Percentiles rank a stretch among this genome's conserved stretches.
Evolutionary conservation across 2,113 vertebrate species (phyloP).

Genomic region (Varanus komodoensis): DNA sequence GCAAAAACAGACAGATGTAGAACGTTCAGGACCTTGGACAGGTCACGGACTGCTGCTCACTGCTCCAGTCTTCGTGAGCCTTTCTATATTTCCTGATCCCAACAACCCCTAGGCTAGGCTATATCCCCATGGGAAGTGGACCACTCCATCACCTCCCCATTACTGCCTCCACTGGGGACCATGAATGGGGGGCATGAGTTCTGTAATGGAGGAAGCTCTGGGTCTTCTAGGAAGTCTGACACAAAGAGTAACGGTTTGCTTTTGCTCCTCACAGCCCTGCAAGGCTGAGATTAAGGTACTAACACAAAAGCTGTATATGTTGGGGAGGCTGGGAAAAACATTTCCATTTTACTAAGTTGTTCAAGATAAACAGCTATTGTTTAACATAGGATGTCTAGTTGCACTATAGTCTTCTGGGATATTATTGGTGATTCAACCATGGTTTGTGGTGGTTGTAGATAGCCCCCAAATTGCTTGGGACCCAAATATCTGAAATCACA

Average conservation of each 20-base stretch:
- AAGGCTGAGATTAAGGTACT: not conserved
- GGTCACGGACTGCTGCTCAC: not conserved
- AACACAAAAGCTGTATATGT: not conserved
- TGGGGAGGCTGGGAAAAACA: not conserved
- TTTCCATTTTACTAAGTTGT: not conserved
- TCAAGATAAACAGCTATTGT: not conserved
- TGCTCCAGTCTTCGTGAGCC: not conserved
- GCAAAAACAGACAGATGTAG: not conserved
- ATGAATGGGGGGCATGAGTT: not conserved
- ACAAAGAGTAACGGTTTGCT: not conserved
- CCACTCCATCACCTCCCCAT: too few relatives aligned
- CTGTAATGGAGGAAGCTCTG: not conserved
- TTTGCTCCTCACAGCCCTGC: not conserved
- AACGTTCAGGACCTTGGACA: slow-evolving; percentile 3
- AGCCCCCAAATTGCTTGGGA: not conserved
- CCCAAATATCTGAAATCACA: too few relatives aligned
- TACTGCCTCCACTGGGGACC: not conserved
- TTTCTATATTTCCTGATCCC: not conserved
- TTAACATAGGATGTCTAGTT: not conserved
- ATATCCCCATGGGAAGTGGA: not conserved
- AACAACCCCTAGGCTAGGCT: not conserved
- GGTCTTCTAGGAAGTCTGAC: not conserved
- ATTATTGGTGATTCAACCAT: not conserved
- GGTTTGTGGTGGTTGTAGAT: not conserved
- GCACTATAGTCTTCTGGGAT: not conserved